Base-by-base conservation (phyloP, 2,113 vertebrate species). In the Labeo rohita region DNA sequence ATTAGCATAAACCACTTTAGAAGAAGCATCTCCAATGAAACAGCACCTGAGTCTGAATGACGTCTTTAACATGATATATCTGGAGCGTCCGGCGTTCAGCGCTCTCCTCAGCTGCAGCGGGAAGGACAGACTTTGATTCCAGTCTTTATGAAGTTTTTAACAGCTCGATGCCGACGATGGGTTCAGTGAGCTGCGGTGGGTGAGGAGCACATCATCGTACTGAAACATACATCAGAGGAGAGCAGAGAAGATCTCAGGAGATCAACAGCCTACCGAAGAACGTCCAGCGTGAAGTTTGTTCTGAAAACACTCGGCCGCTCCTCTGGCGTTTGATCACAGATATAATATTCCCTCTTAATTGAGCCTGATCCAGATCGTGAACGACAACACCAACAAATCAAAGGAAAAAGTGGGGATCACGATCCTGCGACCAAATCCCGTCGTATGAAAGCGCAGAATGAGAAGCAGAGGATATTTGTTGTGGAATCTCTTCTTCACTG, bases 121-220 rank as follows among this genome's bases (percentile, higher is more conserved):
- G 28, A 66, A 34, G 15, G 6, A n/a, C 36, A 49, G 52, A 16
- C 54, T 84, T 72, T 83, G 65, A 83, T 72, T 72, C 83, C 81
- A 85, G 49, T 76, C 61, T 80, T 66, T 83, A 89, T 87, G 74
- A 87, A 87, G 80, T 80, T 87, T 80, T 87, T 74, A 76, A 74
- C 56, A 86, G 47, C 28, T 39, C 21, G 52, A 13, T 52, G 76
- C 76, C 34, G 65, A 73, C 76, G 56, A 83, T 47, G 56, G 73
- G 84, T 84, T 88, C 76, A 65, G 79, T 78, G 75, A 80, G 61
- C 39, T 39, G 39, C 39, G 39, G 39, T 39, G 79, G 56, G 72
- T 43, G 74, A 85, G 56, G 77, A 52, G 45, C 80, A 83, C 65
- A 49, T 84, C 11, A 8, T 68, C 3, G 13, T 45, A 61, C 16